These are phyloP conservation scores for Neelides folsomi DNA, from an alignment of 2,888 invertebrate species.

Conservation along the genomic window DNA sequence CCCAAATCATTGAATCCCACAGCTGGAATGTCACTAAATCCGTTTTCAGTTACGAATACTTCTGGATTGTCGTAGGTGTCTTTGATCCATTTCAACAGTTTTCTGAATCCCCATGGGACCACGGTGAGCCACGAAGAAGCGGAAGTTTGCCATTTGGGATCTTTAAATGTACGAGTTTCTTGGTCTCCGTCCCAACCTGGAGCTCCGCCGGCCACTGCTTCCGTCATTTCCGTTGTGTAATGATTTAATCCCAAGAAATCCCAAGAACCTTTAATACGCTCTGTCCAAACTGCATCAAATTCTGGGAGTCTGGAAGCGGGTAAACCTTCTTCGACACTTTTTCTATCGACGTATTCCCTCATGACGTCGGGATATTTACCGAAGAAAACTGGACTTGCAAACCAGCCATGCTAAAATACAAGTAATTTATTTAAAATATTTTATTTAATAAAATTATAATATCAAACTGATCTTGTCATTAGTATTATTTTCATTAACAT, in stretches of 20 bases:
- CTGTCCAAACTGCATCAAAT: conserved; percentile 21
- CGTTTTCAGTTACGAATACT: conserved; percentile 27
- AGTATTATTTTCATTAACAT: too few relatives aligned
- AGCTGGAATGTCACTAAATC: conserved; percentile 18
- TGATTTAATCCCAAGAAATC: conserved; percentile 32
- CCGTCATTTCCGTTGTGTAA: conserved; percentile 16
- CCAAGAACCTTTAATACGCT: conserved; percentile 21
- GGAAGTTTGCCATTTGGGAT: conserved; percentile 16
- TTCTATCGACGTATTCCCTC: conserved; percentile 35
- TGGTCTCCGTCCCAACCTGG: conserved; percentile 14
- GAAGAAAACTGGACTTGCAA: conserved; percentile 33
- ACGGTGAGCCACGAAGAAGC: conserved; percentile 13
- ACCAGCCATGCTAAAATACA: conserved; percentile 36
- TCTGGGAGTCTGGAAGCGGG: conserved; percentile 24
- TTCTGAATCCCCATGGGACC: conserved; percentile 19
- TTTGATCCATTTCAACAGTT: conserved; percentile 18
- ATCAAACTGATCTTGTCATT: too few relatives aligned
- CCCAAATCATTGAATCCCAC: conserved; percentile 6
- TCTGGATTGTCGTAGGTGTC: conserved; percentile 14
- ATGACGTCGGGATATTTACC: conserved; percentile 36
- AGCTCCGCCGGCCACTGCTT: not conserved
- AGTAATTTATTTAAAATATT: not conserved
- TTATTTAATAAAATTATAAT: too few relatives aligned
- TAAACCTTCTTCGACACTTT: conserved; percentile 36
- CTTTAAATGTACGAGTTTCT: conserved; percentile 9